Evolutionary conservation across 2,113 vertebrate genomes (phyloP).

Genomic region (Heteronetta atricapilla): DNA sequence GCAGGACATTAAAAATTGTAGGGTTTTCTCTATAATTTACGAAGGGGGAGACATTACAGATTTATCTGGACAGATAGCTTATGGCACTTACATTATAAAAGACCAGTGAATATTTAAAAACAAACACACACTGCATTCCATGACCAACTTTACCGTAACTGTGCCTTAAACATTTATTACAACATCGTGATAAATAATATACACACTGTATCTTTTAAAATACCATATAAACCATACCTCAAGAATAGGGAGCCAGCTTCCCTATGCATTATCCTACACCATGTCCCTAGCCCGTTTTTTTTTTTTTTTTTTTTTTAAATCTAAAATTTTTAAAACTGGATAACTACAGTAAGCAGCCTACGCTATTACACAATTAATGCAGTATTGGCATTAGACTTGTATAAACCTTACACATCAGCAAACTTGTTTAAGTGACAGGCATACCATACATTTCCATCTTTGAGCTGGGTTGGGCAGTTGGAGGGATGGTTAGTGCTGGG

Average conservation of each 20-base stretch:
- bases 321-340: constrained; percentile 76
- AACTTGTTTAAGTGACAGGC: constrained; percentile 39
- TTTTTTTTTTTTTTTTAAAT: background rate
- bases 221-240: constrained; percentile 71
- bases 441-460: background rate
- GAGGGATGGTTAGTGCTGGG: background rate
- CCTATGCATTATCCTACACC: constrained; percentile 81
- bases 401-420: constrained; percentile 65
- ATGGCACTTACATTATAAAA: constrained; percentile 16
- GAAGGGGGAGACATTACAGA: background rate
- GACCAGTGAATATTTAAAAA: constrained; percentile 60
- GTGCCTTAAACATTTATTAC: constrained; percentile 81
- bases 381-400: constrained; percentile 73
- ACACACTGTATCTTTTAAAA: constrained; percentile 88
- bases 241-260: constrained; percentile 97
- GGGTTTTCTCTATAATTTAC: constrained; percentile 59
- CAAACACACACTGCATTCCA: constrained; percentile 35
- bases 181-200: constrained; percentile 93
- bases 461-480: background rate
- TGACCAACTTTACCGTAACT: constrained; percentile 67
- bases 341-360: constrained; percentile 85
- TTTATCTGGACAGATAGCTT: constrained; percentile 27
- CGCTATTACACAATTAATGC: constrained; percentile 77
- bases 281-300: constrained; percentile 44
- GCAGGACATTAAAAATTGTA: background rate